Evolutionary conservation across 2,113 vertebrate genomes (phyloP).

Genomic region (Neodon shergylaensis): DNA sequence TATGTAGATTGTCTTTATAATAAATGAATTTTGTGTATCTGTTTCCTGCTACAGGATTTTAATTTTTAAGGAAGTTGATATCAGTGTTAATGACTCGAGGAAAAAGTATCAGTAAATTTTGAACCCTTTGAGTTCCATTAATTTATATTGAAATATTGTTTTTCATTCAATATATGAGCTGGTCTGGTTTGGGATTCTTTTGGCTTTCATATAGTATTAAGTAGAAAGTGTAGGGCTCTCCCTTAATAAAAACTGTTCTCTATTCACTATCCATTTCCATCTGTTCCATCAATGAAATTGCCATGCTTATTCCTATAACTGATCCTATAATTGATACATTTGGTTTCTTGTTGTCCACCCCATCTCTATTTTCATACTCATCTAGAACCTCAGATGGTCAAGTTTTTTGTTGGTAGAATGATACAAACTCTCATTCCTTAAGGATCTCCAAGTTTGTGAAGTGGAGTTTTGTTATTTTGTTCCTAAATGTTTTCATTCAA

Average conservation of each 20-base stretch:
- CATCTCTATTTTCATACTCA: neutral
- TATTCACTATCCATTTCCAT: neutral
- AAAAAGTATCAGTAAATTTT: neutral
- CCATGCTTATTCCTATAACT: neutral
- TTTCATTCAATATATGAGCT: neutral
- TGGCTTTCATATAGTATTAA: neutral
- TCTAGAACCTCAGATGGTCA: neutral
- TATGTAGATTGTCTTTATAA: neutral
- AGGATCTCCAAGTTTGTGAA: neutral
- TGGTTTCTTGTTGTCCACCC: neutral
- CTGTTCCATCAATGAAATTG: neutral
- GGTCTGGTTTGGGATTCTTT: neutral
- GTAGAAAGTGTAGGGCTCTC: neutral
- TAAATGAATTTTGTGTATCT: neutral
- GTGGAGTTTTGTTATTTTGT: neutral
- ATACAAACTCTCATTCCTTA: neutral
- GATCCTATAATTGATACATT: neutral
- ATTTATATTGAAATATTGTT: neutral
- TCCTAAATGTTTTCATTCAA: neutral
- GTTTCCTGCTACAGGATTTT: neutral
- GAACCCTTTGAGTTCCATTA: neutral
- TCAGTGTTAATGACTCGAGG: neutral
- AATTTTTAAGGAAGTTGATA: neutral
- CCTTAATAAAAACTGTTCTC: neutral
- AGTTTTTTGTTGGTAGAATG: neutral